phyloP scores from a whole-genome alignment of 2,113 vertebrate species.

The Amblyopsis rosae region DNA sequence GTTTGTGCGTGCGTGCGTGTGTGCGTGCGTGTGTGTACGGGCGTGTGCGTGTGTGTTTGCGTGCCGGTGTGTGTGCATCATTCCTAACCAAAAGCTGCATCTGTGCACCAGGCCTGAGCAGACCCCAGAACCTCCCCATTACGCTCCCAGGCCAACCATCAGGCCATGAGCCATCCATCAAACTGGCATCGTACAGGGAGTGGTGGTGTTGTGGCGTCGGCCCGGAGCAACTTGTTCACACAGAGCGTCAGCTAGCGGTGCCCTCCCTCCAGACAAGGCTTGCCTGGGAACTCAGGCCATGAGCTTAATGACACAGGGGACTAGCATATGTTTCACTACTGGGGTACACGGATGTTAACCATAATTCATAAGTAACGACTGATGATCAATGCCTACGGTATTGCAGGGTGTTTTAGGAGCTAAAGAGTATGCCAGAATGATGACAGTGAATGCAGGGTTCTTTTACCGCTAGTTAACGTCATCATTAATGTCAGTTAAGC shows the following conservation, averaged over 20 bases:
- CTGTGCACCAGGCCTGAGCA: conserved; percentile 61
- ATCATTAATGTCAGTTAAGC: no score
- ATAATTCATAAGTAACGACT: not conserved
- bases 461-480: no score
- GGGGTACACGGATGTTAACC: not conserved
- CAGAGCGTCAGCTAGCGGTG: not conserved
- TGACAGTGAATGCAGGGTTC: no score
- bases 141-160: conserved; percentile 31
- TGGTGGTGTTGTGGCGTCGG: conserved; percentile 28
- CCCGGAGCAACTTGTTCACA: conserved; percentile 34
- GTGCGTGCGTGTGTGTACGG: not conserved
- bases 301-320: not conserved
- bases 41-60: conserved; percentile 4
- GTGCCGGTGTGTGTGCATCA: conserved; percentile 7
- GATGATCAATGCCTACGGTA: not conserved
- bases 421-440: no score
- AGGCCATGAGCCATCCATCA: conserved; percentile 58
- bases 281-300: conserved; percentile 1
- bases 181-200: conserved; percentile 47
- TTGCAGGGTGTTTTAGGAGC: no score
- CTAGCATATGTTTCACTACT: not conserved
- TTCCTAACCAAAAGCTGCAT: conserved; percentile 43
- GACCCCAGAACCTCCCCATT: not conserved
- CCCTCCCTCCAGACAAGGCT: not conserved
- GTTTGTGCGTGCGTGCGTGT: not conserved